Base-by-base conservation (phyloP, 2,113 vertebrate species). In the Siniperca knerii region DNA sequence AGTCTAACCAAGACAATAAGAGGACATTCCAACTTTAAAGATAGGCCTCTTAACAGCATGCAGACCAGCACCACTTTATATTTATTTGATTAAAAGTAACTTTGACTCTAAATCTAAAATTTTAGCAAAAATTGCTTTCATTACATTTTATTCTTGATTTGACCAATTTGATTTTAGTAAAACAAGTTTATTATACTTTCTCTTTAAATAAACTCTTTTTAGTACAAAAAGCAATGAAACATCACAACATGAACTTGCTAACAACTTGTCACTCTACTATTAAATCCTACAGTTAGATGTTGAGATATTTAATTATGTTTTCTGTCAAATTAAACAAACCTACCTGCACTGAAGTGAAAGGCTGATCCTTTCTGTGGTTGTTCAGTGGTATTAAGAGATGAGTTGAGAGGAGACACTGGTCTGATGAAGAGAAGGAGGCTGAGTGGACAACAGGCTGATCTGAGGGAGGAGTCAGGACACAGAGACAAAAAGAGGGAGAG, bases 401-500 rank as follows among this genome's bases (percentile, higher is more conserved):
- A 74, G 84, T n/a, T 20, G 62, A 75, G 81, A 62, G 33, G 44
- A 87, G 61, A 76, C 77, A 75, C 83, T 86, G 71, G 72, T 80
- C 71, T 79, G 83, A 79, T 76, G 80, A 40, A 25, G 85, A 77
- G 75, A 73, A 70, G 64, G 82, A 79, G 75, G 81, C 79, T 77
- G 84, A 90, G 75, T 48, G 74, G 81, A 90, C 76, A 20, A n/a
- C 23, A 12, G 72, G 50, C 81, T 69, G 66, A 25, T 74, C 50
- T 1, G 79, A 83, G 81, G 92, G 93, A 94, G 93, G 93, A 95
- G 93, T 84, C 78, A 66, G 75, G 64, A 67, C 42, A 65, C 18
- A 50, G 35, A 84, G 44, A 69, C 54, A 3, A 25, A 76, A 1
- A 44, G 67, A 61, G 62, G 48, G 82, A 67, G 82, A 58, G 65